Evolutionary conservation across 2,888 invertebrate genomes (phyloP), one percentile per base, ranked within the genome.

Genomic region (Melieria omissa): DNA sequence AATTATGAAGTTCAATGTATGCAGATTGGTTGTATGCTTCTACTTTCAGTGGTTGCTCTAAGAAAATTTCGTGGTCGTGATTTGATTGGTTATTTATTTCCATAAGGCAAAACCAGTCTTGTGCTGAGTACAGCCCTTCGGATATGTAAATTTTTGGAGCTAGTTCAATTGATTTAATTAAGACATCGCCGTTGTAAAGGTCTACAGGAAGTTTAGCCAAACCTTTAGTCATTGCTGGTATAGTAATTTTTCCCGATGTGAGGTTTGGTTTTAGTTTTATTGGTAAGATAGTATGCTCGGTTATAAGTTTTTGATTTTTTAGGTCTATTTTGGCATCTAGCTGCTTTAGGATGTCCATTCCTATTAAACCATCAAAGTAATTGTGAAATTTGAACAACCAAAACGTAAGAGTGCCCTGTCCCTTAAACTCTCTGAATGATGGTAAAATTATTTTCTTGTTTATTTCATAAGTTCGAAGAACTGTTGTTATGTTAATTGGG

Each of bases 191-290:
- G 7, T 58, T 58, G 52, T 71, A 10, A 12, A 47, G 29, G 61
- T 71, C 54, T 42, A 67, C 67, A 41, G 71, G 71, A 8, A 71
- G 60, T 10, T 66, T n/a, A 4, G 47, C 60, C 12, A 66, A 6
- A 7, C 45, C 46, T 57, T 66, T 45, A 14, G 58, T 41, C 29
- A 42, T 29, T 55, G 71, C 49, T 14, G 66, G 49, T n/a, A 71
- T 16, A n/a, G 8, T 44, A 42, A 58, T 60, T 47, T 47, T 49
- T 58, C 66, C 16, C 8, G 71, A 65, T 44, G 49, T 67, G 47
- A 49, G 62, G 46, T 64, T 66, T 67, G 65, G 65, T 67, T 66
- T 71, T 29, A 52, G 58, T 12, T 60, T 42, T n/a, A 71, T 42
- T 9, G 71, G 47, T 12, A 71, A 60, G n/a, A 52, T 9, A 8